phyloP scores from a whole-genome alignment of 2,888 invertebrate genomes.

The Carabus problematicus region DNA sequence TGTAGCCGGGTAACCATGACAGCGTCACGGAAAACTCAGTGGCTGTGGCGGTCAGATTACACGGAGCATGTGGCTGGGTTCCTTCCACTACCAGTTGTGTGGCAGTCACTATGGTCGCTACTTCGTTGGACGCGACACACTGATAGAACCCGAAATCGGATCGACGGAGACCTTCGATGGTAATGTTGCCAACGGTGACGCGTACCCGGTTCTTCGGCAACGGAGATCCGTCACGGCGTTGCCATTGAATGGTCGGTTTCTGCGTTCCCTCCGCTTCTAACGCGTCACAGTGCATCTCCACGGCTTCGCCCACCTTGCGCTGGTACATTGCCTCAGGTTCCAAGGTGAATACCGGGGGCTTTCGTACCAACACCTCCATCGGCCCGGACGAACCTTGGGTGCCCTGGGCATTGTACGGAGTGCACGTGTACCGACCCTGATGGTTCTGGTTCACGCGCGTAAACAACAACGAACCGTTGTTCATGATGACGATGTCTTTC shows the following conservation, averaged over 20 bases:
- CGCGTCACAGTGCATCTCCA: conserved; percentile 95
- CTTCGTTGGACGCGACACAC: conserved; percentile 94
- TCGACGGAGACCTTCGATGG: conserved; percentile 84
- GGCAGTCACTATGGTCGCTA: conserved; percentile 91
- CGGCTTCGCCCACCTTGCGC: conserved; percentile 86
- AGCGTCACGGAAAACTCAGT: conserved; percentile 90
- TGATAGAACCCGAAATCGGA: conserved; percentile 95
- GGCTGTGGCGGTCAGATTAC: conserved; percentile 90
- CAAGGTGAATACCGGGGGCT: conserved; percentile 90
- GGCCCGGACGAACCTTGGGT: conserved; percentile 89
- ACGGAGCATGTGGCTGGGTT: conserved; percentile 96
- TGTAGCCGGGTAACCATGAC: conserved; percentile 94
- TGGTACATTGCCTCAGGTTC: conserved; percentile 93
- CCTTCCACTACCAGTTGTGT: conserved; percentile 91
- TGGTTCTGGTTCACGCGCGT: conserved; percentile 91
- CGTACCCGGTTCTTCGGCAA: conserved; percentile 82
- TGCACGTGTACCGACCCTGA: conserved; percentile 93
- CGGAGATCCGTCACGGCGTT: conserved; percentile 82
- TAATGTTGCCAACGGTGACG: conserved; percentile 86
- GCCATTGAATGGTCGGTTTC: conserved; percentile 90
- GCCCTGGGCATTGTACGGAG: conserved; percentile 94
- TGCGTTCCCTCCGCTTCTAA: conserved; percentile 91
- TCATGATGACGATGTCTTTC: conserved; percentile 92
- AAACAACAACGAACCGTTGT: conserved; percentile 91
- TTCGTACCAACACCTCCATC: conserved; percentile 79